These are phyloP conservation scores for Acyrthosiphon pisum DNA, from an alignment of 1,140 invertebrate genomes.

Conservation along the genomic window DNA sequence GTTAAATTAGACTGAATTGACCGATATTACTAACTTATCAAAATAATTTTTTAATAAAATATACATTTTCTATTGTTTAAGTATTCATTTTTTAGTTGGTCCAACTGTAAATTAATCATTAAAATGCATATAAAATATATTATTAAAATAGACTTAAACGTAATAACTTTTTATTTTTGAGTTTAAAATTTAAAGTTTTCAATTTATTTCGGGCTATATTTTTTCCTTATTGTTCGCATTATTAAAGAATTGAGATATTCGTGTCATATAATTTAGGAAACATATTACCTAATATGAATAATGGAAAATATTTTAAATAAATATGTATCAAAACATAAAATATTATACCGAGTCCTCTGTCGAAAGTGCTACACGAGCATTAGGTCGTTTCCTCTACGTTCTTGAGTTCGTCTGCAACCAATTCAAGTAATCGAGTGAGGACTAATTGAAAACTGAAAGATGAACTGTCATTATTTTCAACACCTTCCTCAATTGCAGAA, in stretches of 20 bases:
- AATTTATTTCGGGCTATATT: neutral
- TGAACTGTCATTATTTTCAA: slow-evolving; percentile 7
- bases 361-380: neutral
- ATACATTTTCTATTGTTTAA: too few species aligned
- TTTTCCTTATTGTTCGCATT: neutral
- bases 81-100: too few species aligned
- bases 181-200: neutral
- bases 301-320: neutral
- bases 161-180: neutral
- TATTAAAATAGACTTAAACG: too few species aligned
- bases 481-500: neutral
- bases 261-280: neutral
- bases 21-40: too few species aligned
- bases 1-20: too few species aligned
- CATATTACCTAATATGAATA: neutral
- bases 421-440: neutral
- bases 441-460: slow-evolving; percentile 14
- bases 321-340: neutral
- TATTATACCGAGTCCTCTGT: neutral
- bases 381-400: neutral
- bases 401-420: neutral
- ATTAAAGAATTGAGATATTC: neutral
- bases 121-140: too few species aligned
- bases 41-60: too few species aligned
- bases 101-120: too few species aligned